A percentile compares a stretch with the other conserved stretches of the same genome.
Conservation (phyloP, 1,140 invertebrate species). For the Drosophila repleta region DNA sequence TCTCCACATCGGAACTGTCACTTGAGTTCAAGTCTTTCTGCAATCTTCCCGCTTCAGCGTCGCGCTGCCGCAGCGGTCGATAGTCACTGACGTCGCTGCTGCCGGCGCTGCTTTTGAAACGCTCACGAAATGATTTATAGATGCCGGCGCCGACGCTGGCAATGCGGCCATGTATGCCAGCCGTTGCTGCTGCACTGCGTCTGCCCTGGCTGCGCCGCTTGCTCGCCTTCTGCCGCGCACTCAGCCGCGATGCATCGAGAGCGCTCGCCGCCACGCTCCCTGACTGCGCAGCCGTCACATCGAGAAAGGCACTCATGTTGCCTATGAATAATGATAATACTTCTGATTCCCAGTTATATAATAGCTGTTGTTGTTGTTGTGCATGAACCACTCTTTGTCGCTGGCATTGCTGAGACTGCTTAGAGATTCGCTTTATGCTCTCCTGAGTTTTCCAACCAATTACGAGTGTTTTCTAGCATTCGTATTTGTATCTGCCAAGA, state of each 20-base stretch:
- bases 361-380: constrained; percentile 51
- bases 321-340: constrained; percentile 41
- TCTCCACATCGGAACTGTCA: constrained; percentile 48
- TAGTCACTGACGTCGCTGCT: constrained; percentile 40
- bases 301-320: constrained; percentile 63
- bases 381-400: constrained; percentile 14
- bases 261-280: constrained; percentile 25
- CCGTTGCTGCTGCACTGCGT: constrained; percentile 36
- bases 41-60: constrained; percentile 45
- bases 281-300: constrained; percentile 53
- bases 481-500: constrained; percentile 42
- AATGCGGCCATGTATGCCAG: constrained; percentile 58
- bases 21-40: constrained; percentile 24
- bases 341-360: constrained; percentile 59
- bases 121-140: constrained; percentile 64
- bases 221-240: constrained; percentile 24
- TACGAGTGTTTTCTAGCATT: constrained; percentile 36
- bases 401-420: constrained; percentile 39
- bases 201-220: constrained; percentile 40
- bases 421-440: constrained; percentile 63
- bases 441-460: constrained; percentile 58
- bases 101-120: constrained; percentile 47
- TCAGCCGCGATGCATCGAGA: background rate
- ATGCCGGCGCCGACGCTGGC: constrained; percentile 59
- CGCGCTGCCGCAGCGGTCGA: constrained; percentile 52